Base-by-base conservation (phyloP, 2,888 invertebrate genomes). In the Germaria angustata region DNA sequence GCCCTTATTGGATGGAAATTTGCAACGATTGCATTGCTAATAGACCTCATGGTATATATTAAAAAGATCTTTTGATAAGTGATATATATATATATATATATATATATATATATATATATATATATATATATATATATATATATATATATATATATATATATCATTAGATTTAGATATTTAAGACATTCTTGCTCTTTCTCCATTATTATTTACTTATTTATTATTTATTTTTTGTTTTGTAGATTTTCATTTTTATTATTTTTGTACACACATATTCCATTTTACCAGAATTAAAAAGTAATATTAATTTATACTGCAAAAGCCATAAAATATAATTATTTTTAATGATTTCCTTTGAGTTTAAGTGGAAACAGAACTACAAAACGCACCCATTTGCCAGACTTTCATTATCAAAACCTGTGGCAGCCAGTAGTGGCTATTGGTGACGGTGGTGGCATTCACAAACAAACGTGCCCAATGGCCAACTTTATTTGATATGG, bases 311-410 rank as follows among this genome's bases (percentile, higher is more conserved):
- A 72, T 79, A 82, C 59, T 76, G 71, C 86, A 81, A 86, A 86
- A 85, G 85, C 86, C 86, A 87, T 87, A 86, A 87, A 89, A 88
- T 80, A 87, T 88, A 89, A 90, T 90, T 90, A 90, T 87, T 90
- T 79, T 89, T 90, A 90, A 90, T 88, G 88, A 88, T 90, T 90
- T 90, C 90, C 90, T 88, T 87, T 87, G 87, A 88, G 85, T 79
- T 79, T 82, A 76, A 71, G 79, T 73, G 59, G 55, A 75, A 75
- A 78, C 61, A 61, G 65, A 55, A 61, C 71, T 51, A 80, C 46
- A 73, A 78, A 82, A 82, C 82, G 82, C 82, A 82, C 79, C 76
- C 75, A 82, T 82, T 82, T 75, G 65, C 69, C 69, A 73, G 73
- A 53, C 82, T 82, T 79, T 82, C 71, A 76, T 79, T 66, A 75